These are phyloP conservation scores for Malacoctenus gilli DNA, from an alignment of 2,797 vertebrate species.

Conservation along the genomic window DNA sequence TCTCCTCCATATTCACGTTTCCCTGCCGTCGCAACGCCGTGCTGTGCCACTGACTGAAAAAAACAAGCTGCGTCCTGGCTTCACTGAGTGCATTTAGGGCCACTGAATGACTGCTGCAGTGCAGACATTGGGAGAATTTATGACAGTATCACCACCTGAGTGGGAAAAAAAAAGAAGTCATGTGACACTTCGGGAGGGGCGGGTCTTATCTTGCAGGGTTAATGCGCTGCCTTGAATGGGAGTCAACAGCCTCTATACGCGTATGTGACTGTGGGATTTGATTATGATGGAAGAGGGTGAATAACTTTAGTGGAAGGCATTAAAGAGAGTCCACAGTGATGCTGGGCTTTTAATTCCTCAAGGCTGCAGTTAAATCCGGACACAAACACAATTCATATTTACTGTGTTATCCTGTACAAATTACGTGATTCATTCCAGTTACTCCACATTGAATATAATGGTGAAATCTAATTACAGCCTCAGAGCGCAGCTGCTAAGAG, in stretches of 20 bases:
- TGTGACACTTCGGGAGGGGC: background rate
- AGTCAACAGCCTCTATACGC: background rate
- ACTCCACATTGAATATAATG: background rate
- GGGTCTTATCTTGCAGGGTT: slow-evolving; percentile 12
- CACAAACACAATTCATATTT: background rate
- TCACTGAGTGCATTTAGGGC: slow-evolving; percentile 34
- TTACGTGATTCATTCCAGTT: background rate
- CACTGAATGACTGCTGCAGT: slow-evolving; percentile 60
- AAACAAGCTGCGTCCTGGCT: slow-evolving; percentile 35
- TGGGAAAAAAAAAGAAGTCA: slow-evolving; percentile 12
- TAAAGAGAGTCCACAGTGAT: background rate
- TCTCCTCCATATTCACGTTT: slow-evolving; percentile 41
- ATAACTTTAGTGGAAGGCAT: slow-evolving; percentile 13
- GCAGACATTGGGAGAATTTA: slow-evolving; percentile 58
- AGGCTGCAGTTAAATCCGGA: too few relatives aligned
- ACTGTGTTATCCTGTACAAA: background rate
- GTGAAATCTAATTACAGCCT: background rate
- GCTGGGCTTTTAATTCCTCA: background rate
- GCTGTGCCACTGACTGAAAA: slow-evolving; percentile 27
- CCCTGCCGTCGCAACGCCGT: slow-evolving; percentile 32
- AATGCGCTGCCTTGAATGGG: slow-evolving; percentile 2
- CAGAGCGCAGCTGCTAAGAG: background rate
- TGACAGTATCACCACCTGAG: slow-evolving; percentile 39
- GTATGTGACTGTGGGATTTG: background rate
- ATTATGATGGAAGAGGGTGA: slow-evolving; percentile 1